These are phyloP conservation scores for Hydrophis major DNA, from an alignment of 2,797 vertebrate genomes.

Conservation along the genomic window DNA sequence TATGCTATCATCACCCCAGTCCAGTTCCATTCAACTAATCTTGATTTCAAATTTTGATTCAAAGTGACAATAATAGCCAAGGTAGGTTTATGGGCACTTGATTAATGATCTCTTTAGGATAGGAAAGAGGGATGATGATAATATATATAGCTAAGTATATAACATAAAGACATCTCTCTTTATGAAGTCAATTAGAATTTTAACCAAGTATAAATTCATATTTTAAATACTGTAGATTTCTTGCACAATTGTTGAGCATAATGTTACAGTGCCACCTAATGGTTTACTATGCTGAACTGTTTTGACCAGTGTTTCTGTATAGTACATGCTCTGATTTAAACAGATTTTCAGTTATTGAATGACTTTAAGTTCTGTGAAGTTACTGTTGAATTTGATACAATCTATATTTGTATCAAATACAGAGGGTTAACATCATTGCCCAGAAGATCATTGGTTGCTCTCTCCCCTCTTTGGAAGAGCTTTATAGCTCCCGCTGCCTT, in stretches of 20 bases:
- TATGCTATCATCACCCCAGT: neutral
- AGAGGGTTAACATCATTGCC: no score
- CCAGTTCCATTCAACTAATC: neutral
- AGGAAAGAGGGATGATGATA: neutral
- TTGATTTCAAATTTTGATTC: neutral
- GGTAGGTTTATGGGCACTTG: neutral
- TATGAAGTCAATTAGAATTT: neutral
- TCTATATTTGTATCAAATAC: no score
- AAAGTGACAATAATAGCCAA: neutral
- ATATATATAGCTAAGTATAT: neutral
- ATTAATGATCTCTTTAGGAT: neutral
- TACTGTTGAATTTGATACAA: neutral
- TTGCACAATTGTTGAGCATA: neutral
- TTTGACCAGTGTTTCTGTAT: neutral
- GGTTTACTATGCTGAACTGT: conserved; percentile 17
- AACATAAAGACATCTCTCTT: neutral
- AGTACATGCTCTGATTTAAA: neutral
- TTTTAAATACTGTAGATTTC: neutral
- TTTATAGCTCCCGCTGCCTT: no score
- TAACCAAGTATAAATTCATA: neutral
- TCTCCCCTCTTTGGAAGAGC: no score
- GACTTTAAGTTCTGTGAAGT: neutral
- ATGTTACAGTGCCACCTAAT: conserved; percentile 58
- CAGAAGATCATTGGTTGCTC: no score
- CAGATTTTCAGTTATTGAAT: neutral